phyloP scores from a whole-genome alignment of 2,888 invertebrate genomes.

The Macrosoma leucophasiata region DNA sequence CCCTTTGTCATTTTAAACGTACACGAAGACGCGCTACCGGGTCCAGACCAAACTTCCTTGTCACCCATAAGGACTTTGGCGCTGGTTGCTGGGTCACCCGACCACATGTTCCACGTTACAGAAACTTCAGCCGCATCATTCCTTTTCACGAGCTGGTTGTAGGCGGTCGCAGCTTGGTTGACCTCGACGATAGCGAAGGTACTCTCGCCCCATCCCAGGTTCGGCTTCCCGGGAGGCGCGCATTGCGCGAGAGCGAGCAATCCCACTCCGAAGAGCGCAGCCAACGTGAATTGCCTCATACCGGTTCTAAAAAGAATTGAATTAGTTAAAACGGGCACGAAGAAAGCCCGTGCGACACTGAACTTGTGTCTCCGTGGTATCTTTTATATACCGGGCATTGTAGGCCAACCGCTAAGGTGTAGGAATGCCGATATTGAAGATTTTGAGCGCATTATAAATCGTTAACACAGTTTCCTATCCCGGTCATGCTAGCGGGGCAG shows the following conservation, averaged over 20 bases:
- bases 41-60: conserved; percentile 57
- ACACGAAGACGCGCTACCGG: conserved; percentile 51
- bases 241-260: conserved; percentile 39
- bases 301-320: conserved; percentile 58
- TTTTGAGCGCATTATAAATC: conserved; percentile 62
- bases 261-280: conserved; percentile 41
- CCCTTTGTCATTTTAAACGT: conserved; percentile 64
- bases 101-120: conserved; percentile 69
- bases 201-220: conserved; percentile 66
- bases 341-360: conserved; percentile 54
- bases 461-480: conserved; percentile 63
- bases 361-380: conserved; percentile 46
- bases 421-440: conserved; percentile 47
- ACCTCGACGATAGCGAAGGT: conserved; percentile 66
- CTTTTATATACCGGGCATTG: conserved; percentile 65
- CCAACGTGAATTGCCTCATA: conserved; percentile 51
- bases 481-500: conserved; percentile 56
- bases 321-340: conserved; percentile 35
- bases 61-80: conserved; percentile 52
- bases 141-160: conserved; percentile 62
- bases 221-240: conserved; percentile 61
- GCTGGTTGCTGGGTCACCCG: conserved; percentile 57
- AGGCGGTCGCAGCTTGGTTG: conserved; percentile 68
- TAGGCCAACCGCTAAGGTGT: conserved; percentile 69
- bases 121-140: conserved; percentile 61